These are phyloP conservation scores for Dasyprocta punctata DNA, from an alignment of 2,113 vertebrate genomes.

Conservation along the genomic window DNA sequence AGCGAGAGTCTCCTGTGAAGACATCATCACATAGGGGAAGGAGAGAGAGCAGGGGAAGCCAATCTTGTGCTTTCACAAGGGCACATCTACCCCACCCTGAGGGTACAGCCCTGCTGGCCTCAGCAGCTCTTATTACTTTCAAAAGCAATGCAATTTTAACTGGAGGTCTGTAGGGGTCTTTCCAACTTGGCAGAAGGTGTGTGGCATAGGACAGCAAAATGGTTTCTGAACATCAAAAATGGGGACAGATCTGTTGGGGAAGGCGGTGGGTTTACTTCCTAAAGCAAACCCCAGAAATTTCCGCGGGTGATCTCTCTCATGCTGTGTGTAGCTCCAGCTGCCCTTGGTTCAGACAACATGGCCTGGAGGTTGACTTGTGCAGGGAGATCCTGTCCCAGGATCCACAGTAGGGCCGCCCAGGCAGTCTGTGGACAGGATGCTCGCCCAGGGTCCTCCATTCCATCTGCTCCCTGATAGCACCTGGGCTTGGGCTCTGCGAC, in stretches of 20 bases:
- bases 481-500: rapidly evolving
- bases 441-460: neutral
- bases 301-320: rapidly evolving
- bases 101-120: too few relatives aligned
- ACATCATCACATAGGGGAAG: neutral
- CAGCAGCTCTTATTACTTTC: neutral
- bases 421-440: too few relatives aligned
- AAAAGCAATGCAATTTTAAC: neutral
- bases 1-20: neutral
- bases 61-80: neutral
- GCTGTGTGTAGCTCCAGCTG: too few relatives aligned
- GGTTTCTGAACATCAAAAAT: rapidly evolving
- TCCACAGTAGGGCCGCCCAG: rapidly evolving
- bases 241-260: too few relatives aligned
- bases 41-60: neutral
- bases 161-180: neutral
- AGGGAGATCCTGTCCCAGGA: rapidly evolving
- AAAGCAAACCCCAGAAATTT: neutral
- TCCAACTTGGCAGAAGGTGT: rapidly evolving
- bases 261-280: neutral
- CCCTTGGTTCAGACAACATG: neutral
- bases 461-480: neutral
- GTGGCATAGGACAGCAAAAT: neutral
- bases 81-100: neutral
- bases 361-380: neutral